These are phyloP conservation scores for Hipposideros larvatus DNA, from an alignment of 2,797 vertebrate species.

Conservation along the genomic window DNA sequence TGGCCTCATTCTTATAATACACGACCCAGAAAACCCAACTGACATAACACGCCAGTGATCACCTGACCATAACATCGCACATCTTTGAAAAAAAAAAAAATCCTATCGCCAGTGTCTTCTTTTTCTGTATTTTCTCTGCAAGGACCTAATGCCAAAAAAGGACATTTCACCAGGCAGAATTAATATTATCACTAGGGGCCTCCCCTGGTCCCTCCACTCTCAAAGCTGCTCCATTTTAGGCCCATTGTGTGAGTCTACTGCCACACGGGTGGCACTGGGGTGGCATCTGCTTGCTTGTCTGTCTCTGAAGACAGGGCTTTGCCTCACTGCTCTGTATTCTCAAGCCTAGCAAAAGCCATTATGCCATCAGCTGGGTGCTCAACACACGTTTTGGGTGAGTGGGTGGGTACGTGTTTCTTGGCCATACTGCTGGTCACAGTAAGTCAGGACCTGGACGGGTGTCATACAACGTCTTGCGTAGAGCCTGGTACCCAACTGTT, in stretches of 20 bases:
- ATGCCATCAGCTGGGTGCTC: not conserved
- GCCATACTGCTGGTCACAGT: too few species aligned
- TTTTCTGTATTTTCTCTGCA: not conserved
- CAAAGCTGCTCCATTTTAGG: not conserved
- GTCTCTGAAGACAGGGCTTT: not conserved
- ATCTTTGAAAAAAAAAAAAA: not conserved
- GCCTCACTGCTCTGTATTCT: not conserved
- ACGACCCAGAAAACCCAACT: not conserved
- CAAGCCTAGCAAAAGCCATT: not conserved
- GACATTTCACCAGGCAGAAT: not conserved
- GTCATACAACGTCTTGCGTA: rapidly evolving
- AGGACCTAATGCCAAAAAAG: not conserved
- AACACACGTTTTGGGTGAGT: not conserved
- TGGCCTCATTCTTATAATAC: not conserved
- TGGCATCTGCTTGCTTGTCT: not conserved
- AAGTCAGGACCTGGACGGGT: not conserved
- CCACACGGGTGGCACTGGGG: rapidly evolving
- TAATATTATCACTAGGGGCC: not conserved
- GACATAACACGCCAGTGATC: too few species aligned
- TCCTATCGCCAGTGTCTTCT: not conserved
- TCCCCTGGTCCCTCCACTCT: not conserved
- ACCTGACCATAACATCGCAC: not conserved
- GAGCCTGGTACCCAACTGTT: not conserved
- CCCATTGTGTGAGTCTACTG: rapidly evolving
- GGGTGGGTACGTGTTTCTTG: not conserved